Conservation (phyloP, 92 coral and sea anemone species). For the Zoanthus sociatus region DNA sequence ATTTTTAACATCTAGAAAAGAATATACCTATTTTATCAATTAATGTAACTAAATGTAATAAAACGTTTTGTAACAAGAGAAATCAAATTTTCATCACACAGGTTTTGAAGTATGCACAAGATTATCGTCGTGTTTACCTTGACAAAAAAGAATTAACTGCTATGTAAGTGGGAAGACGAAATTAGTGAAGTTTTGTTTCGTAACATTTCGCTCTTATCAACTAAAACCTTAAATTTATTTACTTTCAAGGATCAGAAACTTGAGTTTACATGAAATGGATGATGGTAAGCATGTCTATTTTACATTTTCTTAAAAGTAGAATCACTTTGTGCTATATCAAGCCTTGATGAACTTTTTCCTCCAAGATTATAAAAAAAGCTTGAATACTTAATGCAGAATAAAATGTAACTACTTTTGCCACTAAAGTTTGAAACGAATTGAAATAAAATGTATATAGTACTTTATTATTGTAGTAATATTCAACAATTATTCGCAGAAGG, state of each 20-base stretch:
- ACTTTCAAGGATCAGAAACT: conserved; percentile 68
- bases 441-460: no score
- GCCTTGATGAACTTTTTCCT: no score
- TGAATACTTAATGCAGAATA: no score
- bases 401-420: no score
- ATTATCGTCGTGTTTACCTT: conserved; percentile 72
- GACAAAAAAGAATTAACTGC: conserved; percentile 69
- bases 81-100: neutral
- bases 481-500: no score
- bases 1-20: no score
- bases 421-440: no score
- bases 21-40: no score
- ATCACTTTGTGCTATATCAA: no score
- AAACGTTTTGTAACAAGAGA: neutral
- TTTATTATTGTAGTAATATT: no score
- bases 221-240: neutral
- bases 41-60: neutral
- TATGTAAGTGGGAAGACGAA: conserved; percentile 66
- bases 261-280: conserved; percentile 77
- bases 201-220: neutral
- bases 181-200: neutral
- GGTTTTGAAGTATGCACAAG: conserved; percentile 79
- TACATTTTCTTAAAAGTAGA: no score
- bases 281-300: conserved; percentile 68
- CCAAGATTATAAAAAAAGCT: no score